Evolutionary conservation across 2,113 vertebrate species (phyloP).

Genomic region (Erythrolamprus reginae): DNA sequence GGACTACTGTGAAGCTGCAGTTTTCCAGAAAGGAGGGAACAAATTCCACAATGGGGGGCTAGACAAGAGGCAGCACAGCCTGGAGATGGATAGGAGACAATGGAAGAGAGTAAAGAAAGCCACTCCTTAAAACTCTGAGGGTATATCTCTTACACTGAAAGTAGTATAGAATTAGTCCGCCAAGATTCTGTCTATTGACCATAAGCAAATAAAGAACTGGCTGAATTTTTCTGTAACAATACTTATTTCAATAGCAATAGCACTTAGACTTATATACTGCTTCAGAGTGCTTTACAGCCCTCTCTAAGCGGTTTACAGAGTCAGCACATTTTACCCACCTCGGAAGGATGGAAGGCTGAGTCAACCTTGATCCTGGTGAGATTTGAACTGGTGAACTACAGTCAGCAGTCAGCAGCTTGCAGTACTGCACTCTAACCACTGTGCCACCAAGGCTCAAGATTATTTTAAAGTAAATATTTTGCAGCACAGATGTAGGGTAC

Average conservation of each 20-base stretch:
- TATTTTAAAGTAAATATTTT: background rate
- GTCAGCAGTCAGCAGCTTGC: too few species aligned
- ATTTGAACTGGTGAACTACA: too few species aligned
- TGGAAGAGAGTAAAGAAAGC: background rate
- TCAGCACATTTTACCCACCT: too few species aligned
- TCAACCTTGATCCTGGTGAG: too few species aligned
- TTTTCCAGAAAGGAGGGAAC: background rate
- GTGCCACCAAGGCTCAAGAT: too few species aligned
- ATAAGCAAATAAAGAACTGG: background rate
- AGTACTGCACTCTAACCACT: too few species aligned
- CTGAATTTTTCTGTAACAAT: background rate
- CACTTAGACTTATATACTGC: too few species aligned
- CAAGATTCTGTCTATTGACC: background rate
- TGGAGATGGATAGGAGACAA: background rate
- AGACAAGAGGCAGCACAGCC: background rate
- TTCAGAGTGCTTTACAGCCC: too few species aligned
- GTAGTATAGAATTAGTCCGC: background rate
- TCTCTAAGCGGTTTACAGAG: too few species aligned
- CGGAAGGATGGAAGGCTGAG: too few species aligned
- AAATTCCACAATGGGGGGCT: background rate
- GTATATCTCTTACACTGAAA: background rate
- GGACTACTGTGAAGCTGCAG: background rate
- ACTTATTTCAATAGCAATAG: too few species aligned
- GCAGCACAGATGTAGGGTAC: background rate
- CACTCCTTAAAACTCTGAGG: background rate